Evolutionary conservation across 2,888 invertebrate genomes (phyloP).

Genomic region (Caenorhabditis sulstoni): DNA sequence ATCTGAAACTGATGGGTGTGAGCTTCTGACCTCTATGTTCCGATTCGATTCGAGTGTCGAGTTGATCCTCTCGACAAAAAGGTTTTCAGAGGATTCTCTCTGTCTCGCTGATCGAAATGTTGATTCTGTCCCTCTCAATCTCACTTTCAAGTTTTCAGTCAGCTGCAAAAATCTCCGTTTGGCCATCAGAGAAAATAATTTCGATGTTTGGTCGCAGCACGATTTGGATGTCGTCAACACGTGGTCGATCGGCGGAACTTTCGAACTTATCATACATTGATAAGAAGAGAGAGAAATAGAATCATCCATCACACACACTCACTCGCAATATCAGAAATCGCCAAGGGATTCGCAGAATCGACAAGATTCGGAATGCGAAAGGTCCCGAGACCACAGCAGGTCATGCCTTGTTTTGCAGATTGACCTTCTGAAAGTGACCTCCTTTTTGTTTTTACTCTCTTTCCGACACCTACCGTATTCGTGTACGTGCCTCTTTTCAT

Average conservation of each 20-base stretch:
- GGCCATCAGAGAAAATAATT: not conserved
- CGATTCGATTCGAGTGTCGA: no score
- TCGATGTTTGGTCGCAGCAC: constrained; percentile 13
- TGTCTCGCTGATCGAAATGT: no score
- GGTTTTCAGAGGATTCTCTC: no score
- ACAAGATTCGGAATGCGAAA: no score
- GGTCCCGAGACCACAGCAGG: no score
- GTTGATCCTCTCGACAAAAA: no score
- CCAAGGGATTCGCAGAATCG: not conserved
- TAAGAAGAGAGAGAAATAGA: constrained; percentile 19
- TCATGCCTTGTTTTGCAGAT: no score
- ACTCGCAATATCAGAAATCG: constrained; percentile 19
- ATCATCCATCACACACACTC: constrained; percentile 8
- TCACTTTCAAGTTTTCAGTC: constrained; percentile 9
- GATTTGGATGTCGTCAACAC: constrained; percentile 12
- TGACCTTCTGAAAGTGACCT: not conserved
- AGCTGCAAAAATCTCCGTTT: not conserved
- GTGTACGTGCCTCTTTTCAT: not conserved
- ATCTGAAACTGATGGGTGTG: no score
- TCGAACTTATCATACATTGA: constrained; percentile 56
- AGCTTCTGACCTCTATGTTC: no score
- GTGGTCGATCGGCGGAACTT: constrained; percentile 51
- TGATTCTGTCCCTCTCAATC: constrained; percentile 7
- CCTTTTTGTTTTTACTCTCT: not conserved
- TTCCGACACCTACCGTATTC: not conserved